phyloP scores from a whole-genome alignment of 2,888 invertebrate species.

The Tenthredo amoena region DNA sequence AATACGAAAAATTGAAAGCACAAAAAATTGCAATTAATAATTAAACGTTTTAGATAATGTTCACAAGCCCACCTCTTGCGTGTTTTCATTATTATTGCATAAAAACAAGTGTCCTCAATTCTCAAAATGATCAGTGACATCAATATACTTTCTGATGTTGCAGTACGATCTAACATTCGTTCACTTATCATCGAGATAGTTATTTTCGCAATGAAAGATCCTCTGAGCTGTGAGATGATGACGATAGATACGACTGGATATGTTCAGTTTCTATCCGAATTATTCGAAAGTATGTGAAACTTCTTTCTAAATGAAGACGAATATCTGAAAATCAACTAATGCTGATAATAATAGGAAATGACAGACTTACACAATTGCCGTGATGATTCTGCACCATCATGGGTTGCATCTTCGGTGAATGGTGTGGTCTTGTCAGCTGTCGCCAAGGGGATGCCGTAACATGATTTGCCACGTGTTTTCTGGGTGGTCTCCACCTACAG shows the following conservation, averaged over 20 bases:
- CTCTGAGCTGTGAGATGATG: neutral
- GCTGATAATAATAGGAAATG: neutral
- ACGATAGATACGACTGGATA: neutral
- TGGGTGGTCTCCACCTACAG: conserved; percentile 58
- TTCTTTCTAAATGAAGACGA: neutral
- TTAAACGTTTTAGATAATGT: neutral
- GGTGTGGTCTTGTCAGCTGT: conserved; percentile 71
- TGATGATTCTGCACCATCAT: conserved; percentile 53
- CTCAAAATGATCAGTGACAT: neutral
- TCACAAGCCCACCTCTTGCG: neutral
- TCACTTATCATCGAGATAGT: neutral
- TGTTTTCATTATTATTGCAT: neutral
- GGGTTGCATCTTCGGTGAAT: conserved; percentile 70
- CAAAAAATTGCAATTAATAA: neutral
- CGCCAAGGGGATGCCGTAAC: conserved; percentile 75
- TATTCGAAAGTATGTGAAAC: neutral
- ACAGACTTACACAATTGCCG: conserved; percentile 39
- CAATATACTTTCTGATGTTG: conserved; percentile 1
- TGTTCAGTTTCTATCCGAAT: too few species aligned
- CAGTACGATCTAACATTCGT: neutral
- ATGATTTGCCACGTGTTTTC: conserved; percentile 72
- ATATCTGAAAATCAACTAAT: neutral
- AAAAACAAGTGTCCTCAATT: neutral
- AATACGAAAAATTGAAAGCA: neutral
- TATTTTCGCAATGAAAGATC: neutral